A percentile compares a stretch with the other conserved stretches of the same genome.
Evolutionary conservation across 2,113 vertebrate species (phyloP).

Genomic region (Fregetta grallaria): DNA sequence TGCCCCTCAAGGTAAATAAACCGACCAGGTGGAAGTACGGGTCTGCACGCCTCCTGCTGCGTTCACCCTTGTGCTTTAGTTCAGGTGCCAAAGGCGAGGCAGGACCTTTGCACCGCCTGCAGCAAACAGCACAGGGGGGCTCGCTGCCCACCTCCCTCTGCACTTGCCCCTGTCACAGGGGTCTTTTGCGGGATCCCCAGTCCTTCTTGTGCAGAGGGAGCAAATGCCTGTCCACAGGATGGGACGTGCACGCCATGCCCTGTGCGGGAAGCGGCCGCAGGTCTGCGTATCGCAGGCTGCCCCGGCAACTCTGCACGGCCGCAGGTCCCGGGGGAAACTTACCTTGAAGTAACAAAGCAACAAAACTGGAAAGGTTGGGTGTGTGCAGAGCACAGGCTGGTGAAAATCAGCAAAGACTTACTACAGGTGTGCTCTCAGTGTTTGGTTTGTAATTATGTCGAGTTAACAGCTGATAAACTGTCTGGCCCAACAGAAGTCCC

Average conservation of each 20-base stretch:
- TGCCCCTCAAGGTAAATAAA: not conserved
- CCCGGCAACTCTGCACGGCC: rapidly evolving
- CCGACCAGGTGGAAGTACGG: not conserved
- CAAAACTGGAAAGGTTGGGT: not conserved
- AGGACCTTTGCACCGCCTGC: not conserved
- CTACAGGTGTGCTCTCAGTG: not conserved
- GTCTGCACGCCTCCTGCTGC: not conserved
- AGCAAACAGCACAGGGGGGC: not conserved
- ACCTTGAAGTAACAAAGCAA: not conserved
- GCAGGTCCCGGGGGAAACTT: not conserved
- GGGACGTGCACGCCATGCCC: rapidly evolving
- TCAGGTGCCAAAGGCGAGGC: not conserved
- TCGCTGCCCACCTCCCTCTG: not conserved
- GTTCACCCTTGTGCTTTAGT: not conserved
- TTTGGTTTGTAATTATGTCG: not conserved
- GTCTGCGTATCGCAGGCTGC: too few relatives aligned
- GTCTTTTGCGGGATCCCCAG: not conserved
- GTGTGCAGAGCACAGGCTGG: too few relatives aligned
- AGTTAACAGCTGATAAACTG: not conserved
- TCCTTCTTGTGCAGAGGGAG: not conserved
- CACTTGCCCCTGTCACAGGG: not conserved
- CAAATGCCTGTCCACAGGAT: too few relatives aligned
- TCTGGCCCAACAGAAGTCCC: not conserved
- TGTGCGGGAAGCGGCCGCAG: rapidly evolving
- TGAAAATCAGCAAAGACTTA: not conserved